Percentiles rank a stretch among this genome's conserved stretches.
Conservation (phyloP, 2,888 invertebrate genomes). For the Hoplodrina blanda region DNA sequence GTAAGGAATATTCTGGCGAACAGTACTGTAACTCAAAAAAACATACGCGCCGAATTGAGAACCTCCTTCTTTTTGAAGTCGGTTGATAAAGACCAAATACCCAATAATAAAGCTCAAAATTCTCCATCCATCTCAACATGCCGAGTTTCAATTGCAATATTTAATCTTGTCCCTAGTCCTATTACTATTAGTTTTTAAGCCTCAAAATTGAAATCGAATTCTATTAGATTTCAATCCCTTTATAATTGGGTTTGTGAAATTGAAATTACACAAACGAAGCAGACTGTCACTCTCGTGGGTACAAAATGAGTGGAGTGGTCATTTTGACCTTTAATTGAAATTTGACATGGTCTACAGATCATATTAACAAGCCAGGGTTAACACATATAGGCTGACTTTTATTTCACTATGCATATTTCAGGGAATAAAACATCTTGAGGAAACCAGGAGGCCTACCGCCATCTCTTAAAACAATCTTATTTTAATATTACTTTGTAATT, state of each 20-base stretch:
- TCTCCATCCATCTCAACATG: slow-evolving; percentile 41
- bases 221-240: slow-evolving; percentile 66
- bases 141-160: slow-evolving; percentile 53
- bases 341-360: slow-evolving; percentile 25
- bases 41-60: no score
- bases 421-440: no score
- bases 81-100: background rate
- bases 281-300: slow-evolving; percentile 39
- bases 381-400: background rate
- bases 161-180: slow-evolving; percentile 60
- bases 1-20: no score
- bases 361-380: background rate
- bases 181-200: slow-evolving; percentile 71
- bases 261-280: slow-evolving; percentile 54
- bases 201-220: slow-evolving; percentile 72
- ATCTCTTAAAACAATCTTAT: no score
- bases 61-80: no score
- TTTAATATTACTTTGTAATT: no score
- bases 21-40: background rate
- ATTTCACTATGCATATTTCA: no score
- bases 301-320: slow-evolving; percentile 33
- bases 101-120: background rate
- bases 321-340: slow-evolving; percentile 47
- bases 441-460: no score
- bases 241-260: slow-evolving; percentile 68